phyloP scores from a whole-genome alignment of 2,797 vertebrate species.

The Adelosebastes latens region DNA sequence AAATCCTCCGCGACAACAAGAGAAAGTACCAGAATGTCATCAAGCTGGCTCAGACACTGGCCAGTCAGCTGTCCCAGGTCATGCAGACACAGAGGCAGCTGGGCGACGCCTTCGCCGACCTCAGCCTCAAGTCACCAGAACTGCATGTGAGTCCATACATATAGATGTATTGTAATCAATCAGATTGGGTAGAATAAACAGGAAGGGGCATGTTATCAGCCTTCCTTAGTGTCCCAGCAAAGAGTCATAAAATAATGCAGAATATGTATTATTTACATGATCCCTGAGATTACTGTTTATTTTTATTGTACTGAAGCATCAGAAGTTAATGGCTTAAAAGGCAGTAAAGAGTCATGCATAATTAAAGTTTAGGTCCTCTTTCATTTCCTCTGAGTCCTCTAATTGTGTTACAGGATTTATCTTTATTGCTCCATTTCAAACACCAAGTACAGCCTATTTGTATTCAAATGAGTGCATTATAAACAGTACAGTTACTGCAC shows the following conservation, averaged over 20 bases:
- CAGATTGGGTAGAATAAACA: neutral
- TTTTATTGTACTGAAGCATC: neutral
- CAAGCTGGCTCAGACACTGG: conserved; percentile 92
- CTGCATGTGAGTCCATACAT: conserved; percentile 89
- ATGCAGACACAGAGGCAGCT: conserved; percentile 96
- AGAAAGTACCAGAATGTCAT: conserved; percentile 96
- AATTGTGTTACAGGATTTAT: neutral
- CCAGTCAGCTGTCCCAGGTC: conserved; percentile 92
- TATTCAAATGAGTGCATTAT: neutral
- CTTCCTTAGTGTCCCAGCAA: neutral
- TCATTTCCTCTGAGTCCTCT: neutral
- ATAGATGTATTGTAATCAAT: neutral
- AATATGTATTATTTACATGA: neutral
- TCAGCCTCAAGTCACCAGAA: conserved; percentile 97
- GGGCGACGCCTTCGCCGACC: conserved; percentile 96
- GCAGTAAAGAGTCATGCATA: neutral
- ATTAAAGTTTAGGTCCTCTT: neutral
- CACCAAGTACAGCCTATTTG: neutral
- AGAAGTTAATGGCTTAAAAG: neutral
- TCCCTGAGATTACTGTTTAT: neutral
- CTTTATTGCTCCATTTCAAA: neutral
- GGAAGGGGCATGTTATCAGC: neutral
- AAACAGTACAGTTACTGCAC: neutral
- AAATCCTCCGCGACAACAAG: conserved; percentile 96
- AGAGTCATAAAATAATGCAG: neutral